phyloP scores from a whole-genome alignment of 2,888 invertebrate genomes.

The Spisula solida region DNA sequence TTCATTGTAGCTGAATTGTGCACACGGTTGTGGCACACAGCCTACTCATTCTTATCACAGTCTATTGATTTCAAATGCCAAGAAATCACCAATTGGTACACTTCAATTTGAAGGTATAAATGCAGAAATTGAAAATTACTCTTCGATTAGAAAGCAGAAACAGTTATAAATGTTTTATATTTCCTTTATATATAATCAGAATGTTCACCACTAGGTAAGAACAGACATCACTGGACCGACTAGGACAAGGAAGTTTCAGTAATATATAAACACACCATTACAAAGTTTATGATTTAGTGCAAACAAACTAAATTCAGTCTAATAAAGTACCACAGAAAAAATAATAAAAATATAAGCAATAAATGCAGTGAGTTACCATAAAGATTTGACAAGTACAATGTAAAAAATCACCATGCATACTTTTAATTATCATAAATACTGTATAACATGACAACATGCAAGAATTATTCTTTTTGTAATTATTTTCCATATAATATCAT shows the following conservation, averaged over 20 bases:
- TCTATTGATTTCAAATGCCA: too few relatives aligned
- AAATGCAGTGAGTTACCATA: constrained; percentile 45
- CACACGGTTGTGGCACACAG: neutral
- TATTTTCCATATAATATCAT: neutral
- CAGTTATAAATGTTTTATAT: neutral
- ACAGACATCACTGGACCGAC: neutral
- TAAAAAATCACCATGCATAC: constrained; percentile 45
- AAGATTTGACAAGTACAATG: constrained; percentile 41
- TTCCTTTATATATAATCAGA: neutral
- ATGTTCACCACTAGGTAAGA: neutral
- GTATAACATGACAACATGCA: constrained; percentile 42
- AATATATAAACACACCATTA: constrained; percentile 2
- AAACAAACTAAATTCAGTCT: constrained; percentile 54
- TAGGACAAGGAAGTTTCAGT: constrained; percentile 8
- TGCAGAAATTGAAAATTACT: neutral
- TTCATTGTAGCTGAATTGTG: neutral
- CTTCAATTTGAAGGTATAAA: neutral
- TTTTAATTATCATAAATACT: constrained; percentile 46
- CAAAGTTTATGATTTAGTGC: constrained; percentile 43
- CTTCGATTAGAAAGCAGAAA: neutral
- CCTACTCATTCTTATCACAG: neutral
- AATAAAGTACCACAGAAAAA: constrained; percentile 46
- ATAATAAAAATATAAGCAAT: constrained; percentile 17
- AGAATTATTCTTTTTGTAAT: neutral
- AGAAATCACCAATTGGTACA: neutral